Percentiles rank a stretch among this genome's conserved stretches.
phyloP scores from a whole-genome alignment of 2,888 invertebrate genomes.

The Catocala fraxini region DNA sequence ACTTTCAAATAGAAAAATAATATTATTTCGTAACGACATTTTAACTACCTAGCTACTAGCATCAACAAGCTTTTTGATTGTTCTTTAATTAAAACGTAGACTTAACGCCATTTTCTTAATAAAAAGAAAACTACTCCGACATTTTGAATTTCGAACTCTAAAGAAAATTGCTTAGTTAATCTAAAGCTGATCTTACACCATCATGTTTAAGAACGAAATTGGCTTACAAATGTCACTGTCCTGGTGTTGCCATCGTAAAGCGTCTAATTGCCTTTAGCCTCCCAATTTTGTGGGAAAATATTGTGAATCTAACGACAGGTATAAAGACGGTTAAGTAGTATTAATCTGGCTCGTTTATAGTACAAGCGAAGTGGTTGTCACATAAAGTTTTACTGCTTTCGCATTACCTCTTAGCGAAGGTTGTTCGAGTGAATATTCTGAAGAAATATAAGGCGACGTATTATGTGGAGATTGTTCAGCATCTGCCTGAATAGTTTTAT shows the following conservation, averaged over 20 bases:
- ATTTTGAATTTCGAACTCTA: background rate
- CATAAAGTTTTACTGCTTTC: slow-evolving; percentile 18
- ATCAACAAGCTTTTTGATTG: background rate
- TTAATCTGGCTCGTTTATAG: slow-evolving; percentile 20
- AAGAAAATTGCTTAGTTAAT: background rate
- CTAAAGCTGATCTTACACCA: background rate
- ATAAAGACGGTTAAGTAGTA: slow-evolving; percentile 19
- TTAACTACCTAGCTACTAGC: too few species aligned
- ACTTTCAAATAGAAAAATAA: too few species aligned
- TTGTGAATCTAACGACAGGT: slow-evolving; percentile 19
- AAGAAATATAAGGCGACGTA: too few species aligned
- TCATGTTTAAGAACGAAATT: background rate
- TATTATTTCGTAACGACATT: too few species aligned
- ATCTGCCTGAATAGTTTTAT: slow-evolving; percentile 1
- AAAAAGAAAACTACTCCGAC: background rate
- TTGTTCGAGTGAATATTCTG: background rate
- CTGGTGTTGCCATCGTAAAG: slow-evolving; percentile 12
- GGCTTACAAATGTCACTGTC: background rate
- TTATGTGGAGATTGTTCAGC: background rate
- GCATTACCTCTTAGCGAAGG: slow-evolving; percentile 18
- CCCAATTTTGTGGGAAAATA: slow-evolving; percentile 21
- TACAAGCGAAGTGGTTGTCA: slow-evolving; percentile 16
- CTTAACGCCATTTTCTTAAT: background rate
- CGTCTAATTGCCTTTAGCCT: slow-evolving; percentile 12
- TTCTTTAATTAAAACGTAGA: slow-evolving; percentile 1